Percentiles rank a stretch among this genome's conserved stretches.
Evolutionary conservation across 2,113 vertebrate genomes (phyloP).

Genomic region (Cromileptes altivelis): DNA sequence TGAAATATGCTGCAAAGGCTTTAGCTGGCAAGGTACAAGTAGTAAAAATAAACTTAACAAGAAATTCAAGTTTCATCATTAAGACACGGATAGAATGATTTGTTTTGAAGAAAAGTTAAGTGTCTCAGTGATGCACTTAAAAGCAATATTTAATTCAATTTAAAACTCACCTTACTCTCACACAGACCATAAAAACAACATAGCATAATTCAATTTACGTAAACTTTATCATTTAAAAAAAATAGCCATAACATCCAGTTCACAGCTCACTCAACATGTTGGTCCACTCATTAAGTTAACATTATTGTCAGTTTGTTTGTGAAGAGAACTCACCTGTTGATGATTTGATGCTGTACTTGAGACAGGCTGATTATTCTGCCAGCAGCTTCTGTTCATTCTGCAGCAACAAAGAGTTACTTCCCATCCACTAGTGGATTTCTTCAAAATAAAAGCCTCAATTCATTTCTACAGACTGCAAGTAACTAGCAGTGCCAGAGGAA

Average conservation of each 20-base stretch:
- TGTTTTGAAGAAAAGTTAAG: neutral
- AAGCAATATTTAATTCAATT: neutral
- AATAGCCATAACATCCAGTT: too few relatives aligned
- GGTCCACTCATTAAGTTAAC: neutral
- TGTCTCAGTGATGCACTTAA: neutral
- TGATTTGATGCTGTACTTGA: neutral
- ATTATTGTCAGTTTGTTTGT: neutral
- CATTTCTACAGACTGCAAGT: neutral
- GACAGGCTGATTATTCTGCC: neutral
- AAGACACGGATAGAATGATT: neutral
- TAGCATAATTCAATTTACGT: neutral
- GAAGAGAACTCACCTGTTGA: neutral
- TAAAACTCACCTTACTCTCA: neutral
- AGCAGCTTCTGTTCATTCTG: neutral
- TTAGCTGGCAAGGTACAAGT: neutral
- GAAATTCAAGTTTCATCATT: neutral
- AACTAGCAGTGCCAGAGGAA: neutral
- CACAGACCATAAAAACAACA: neutral
- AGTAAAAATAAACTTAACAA: neutral
- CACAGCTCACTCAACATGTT: too few relatives aligned
- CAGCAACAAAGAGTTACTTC: neutral
- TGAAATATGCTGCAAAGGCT: slow-evolving; percentile 10
- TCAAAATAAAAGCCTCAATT: slow-evolving; percentile 22
- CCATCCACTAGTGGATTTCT: neutral
- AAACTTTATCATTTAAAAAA: neutral